Percentiles rank a stretch among this genome's conserved stretches.
These are phyloP conservation scores for Zaprionus africanus DNA, from an alignment of 1,140 invertebrate species.

Conservation along the genomic window DNA sequence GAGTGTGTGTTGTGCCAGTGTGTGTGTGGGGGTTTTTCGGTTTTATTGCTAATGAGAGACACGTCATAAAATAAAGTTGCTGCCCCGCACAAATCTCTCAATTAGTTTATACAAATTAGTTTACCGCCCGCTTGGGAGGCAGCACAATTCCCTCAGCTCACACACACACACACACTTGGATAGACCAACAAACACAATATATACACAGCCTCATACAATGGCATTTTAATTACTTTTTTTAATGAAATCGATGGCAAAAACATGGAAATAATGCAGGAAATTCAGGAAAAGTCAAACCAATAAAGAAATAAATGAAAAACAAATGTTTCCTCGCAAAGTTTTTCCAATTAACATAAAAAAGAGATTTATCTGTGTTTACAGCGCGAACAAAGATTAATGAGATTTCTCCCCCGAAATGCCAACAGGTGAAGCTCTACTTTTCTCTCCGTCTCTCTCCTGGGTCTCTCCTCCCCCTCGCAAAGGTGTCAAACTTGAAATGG, in stretches of 20 bases:
- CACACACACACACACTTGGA: neutral
- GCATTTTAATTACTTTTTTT: conserved; percentile 36
- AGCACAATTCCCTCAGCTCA: conserved; percentile 38
- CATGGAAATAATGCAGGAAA: neutral
- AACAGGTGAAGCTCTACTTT: conserved; percentile 16
- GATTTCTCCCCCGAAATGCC: conserved; percentile 32
- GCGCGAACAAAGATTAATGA: conserved; percentile 66
- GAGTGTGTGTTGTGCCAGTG: neutral
- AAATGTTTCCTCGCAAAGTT: conserved; percentile 29
- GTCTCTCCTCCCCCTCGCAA: conserved; percentile 22
- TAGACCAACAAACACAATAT: neutral
- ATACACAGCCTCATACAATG: neutral
- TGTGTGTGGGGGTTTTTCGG: conserved; percentile 28
- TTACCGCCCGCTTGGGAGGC: conserved; percentile 75
- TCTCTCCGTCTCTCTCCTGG: neutral
- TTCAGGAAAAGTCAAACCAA: conserved; percentile 30
- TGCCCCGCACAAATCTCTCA: conserved; percentile 64
- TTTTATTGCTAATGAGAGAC: conserved; percentile 80
- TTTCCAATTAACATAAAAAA: conserved; percentile 78
- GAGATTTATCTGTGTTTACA: conserved; percentile 78
- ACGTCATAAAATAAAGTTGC: conserved; percentile 74
- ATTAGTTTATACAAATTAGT: conserved; percentile 80
- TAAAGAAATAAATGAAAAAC: conserved; percentile 50
- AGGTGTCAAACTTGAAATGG: conserved; percentile 78
- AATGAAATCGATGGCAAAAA: conserved; percentile 64